phyloP scores from a whole-genome alignment of 2,888 invertebrate genomes.

The Corythucha ciliata region DNA sequence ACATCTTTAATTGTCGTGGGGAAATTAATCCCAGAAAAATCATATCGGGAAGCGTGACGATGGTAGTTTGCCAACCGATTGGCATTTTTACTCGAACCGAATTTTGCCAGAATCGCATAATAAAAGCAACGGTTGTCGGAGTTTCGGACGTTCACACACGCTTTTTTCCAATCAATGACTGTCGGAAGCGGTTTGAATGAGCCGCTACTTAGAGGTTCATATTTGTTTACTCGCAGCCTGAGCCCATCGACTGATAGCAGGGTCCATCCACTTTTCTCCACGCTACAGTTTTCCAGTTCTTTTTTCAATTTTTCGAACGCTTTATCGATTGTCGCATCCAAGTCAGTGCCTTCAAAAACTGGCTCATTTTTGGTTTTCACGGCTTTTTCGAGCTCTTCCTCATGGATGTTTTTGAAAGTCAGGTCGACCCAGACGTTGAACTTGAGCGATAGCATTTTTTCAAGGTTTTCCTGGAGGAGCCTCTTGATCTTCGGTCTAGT shows the following conservation, averaged over 20 bases:
- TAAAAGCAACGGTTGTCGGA: background rate
- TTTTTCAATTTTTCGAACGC: background rate
- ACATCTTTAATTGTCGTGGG: slow-evolving; percentile 5
- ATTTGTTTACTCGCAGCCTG: slow-evolving; percentile 3
- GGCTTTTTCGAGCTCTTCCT: background rate
- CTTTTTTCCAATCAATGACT: background rate
- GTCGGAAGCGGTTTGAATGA: background rate
- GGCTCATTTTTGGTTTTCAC: background rate
- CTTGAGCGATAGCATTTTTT: no score
- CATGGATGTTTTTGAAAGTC: background rate
- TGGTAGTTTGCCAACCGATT: background rate
- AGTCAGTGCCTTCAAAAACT: background rate
- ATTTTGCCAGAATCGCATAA: slow-evolving; percentile 4
- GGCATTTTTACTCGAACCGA: background rate
- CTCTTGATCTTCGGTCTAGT: no score
- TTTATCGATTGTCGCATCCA: background rate
- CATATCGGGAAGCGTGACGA: background rate
- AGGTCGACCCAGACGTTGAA: no score
- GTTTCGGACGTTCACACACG: slow-evolving; percentile 3
- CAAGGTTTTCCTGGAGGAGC: no score
- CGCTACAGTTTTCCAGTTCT: background rate
- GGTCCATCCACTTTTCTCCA: background rate
- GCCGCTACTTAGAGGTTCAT: background rate
- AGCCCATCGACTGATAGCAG: background rate
- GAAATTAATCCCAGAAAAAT: slow-evolving; percentile 2